Base-by-base conservation (phyloP, 2,113 vertebrate species). In the Hydropotes inermis region DNA sequence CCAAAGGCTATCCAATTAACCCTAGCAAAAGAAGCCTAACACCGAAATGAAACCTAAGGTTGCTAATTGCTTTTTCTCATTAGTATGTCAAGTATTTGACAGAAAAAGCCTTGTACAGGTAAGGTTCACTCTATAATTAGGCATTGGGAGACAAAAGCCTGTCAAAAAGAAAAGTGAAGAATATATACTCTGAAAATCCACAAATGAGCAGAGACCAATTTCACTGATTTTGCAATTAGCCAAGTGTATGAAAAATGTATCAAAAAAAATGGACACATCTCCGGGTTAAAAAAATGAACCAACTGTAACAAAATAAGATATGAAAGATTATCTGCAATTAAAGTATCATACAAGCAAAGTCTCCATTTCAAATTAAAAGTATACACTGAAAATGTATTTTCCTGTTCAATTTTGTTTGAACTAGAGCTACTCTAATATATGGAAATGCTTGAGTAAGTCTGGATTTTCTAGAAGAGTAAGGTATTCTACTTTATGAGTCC, bases 391-490 rank as follows among this genome's bases (percentile, higher is more conserved):
- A 95, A 79, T 84, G 84, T 47, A 76, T 95, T 61, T 94, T 87
- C n/a, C 39, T 86, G 11, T 89, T 96, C 43, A 91, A 92, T 6
- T 93, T n/a, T 91, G 57, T 95, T 91, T 89, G 36, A 96, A 91
- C 15, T 94, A 87, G 67, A 95, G 64, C 55, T 94, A 93, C 85
- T 14, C 33, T 47, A 95, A 84, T 91, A 92, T 28, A 95, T 81
- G 87, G 96, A 94, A 67, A 64, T 87, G 13, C 87, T 90, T 89
- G 70, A 95, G 87, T 55, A 90, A 93, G 21, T 79, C 54, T 95
- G 57, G 50, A 94, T 61, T 96, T 97, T 97, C 92, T 93, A 64
- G 93, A 79, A 91, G n/a, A 94, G 78, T 85, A 96, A n/a, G n/a
- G 79, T 55, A 87, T 93, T 55, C 23, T 96, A 93, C 94, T 97